A percentile compares a stretch with the other conserved stretches of the same genome.
These are phyloP conservation scores for Sarcophaga subvicina DNA, from an alignment of 2,888 invertebrate species.

Conservation along the genomic window DNA sequence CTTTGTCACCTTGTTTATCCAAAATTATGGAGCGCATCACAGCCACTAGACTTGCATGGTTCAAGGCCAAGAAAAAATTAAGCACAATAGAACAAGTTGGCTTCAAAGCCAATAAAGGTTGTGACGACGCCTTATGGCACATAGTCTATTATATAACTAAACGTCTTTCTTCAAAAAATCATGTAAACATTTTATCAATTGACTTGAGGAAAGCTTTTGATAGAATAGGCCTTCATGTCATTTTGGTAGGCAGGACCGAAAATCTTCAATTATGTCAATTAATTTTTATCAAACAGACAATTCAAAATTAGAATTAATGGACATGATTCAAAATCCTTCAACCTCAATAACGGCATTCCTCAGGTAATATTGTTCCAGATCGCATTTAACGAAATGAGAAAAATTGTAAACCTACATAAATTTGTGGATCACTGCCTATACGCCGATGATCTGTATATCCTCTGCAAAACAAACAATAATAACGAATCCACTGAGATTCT, in stretches of 20 bases:
- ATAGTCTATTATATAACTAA: neutral
- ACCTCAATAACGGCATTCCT: slow-evolving; percentile 48
- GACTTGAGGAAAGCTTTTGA: slow-evolving; percentile 47
- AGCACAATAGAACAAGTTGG: slow-evolving; percentile 20
- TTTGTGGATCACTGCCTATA: slow-evolving; percentile 53
- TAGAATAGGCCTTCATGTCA: slow-evolving; percentile 30
- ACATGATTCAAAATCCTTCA: slow-evolving; percentile 9
- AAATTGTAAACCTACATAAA: slow-evolving; percentile 35
- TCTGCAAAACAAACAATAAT: slow-evolving; percentile 22
- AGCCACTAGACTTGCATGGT: neutral
- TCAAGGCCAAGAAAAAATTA: neutral
- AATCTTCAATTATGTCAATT: slow-evolving; percentile 43
- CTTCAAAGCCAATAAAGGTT: neutral
- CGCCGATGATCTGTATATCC: slow-evolving; percentile 65
- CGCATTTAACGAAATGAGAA: slow-evolving; percentile 36
- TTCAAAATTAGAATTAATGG: slow-evolving; percentile 30
- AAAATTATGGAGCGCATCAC: slow-evolving; percentile 45
- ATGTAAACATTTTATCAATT: neutral
- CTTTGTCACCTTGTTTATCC: slow-evolving; percentile 25
- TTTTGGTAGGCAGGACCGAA: slow-evolving; percentile 28
- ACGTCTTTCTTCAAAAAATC: slow-evolving; percentile 18
- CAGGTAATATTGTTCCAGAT: slow-evolving; percentile 53
- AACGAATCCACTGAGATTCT: neutral
- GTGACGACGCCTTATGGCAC: too few species aligned
- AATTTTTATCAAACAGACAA: slow-evolving; percentile 22